A percentile compares a stretch with the other conserved stretches of the same genome.
Conservation (phyloP, 2,797 vertebrate species). For the Rallus crepitans region DNA sequence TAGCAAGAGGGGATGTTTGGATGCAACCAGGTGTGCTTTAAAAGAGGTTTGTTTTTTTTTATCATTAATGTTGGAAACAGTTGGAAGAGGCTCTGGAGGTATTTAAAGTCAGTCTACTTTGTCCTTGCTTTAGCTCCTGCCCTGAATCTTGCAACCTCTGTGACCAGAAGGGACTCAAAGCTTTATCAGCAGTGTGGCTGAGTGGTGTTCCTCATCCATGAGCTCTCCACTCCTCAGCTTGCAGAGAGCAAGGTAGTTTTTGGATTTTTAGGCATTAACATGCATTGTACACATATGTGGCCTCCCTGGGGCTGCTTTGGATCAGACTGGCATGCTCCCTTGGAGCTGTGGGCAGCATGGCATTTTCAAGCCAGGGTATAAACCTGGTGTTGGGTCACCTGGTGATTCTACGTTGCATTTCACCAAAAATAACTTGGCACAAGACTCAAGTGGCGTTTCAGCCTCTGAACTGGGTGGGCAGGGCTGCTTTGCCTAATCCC, state of each 20-base stretch:
- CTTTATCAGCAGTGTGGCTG: accelerated
- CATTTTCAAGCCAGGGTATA: background rate
- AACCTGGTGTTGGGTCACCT: background rate
- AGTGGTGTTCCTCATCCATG: background rate
- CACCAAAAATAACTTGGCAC: background rate
- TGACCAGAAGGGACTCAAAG: accelerated
- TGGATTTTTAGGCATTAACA: background rate
- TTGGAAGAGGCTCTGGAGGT: background rate
- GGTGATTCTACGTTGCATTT: background rate
- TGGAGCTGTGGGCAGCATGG: background rate
- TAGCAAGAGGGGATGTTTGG: background rate
- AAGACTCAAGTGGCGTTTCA: background rate
- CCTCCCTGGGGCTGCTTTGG: background rate
- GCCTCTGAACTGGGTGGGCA: background rate
- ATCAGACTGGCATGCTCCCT: accelerated
- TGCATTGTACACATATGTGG: accelerated
- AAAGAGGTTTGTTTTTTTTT: background rate
- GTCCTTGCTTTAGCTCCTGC: background rate
- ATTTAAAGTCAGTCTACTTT: background rate
- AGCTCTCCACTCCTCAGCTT: background rate
- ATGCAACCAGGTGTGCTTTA: background rate
- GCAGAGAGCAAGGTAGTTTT: background rate
- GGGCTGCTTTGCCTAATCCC: background rate
- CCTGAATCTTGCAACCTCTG: background rate
- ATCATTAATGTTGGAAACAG: too few species aligned